A percentile compares a stretch with the other conserved stretches of the same genome.
Conservation (phyloP, 2,888 invertebrate genomes). For the Julus scanicus region DNA sequence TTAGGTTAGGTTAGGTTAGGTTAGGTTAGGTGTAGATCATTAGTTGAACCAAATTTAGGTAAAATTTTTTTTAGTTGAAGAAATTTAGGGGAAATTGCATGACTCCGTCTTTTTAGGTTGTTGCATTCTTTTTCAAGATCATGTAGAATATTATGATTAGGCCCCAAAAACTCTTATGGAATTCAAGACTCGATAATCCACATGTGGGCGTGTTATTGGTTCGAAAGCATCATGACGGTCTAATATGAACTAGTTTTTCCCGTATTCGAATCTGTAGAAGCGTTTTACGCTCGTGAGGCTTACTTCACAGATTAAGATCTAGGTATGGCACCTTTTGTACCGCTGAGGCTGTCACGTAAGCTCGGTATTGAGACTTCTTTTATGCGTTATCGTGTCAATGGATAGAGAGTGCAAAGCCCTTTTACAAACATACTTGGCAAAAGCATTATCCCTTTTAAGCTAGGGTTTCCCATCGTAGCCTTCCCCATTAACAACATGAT, state of each 20-base stretch:
- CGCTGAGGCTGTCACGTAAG: neutral
- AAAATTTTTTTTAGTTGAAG: too few species aligned
- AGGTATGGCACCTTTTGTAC: constrained; percentile 22
- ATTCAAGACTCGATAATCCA: neutral
- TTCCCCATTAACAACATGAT: neutral
- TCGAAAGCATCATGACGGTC: neutral
- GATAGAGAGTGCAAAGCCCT: constrained; percentile 37
- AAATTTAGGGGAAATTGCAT: too few species aligned
- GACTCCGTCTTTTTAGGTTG: too few species aligned
- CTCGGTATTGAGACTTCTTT: constrained; percentile 18
- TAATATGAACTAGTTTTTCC: neutral
- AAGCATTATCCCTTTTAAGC: constrained; percentile 40
- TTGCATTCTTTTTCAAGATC: too few species aligned
- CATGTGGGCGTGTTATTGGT: neutral
- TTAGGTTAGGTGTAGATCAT: too few species aligned
- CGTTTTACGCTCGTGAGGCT: neutral
- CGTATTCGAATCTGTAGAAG: neutral
- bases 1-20: too few species aligned
- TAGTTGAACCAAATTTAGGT: too few species aligned
- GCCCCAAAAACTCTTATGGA: too few species aligned
- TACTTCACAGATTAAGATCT: neutral
- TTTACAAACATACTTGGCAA: constrained; percentile 41
- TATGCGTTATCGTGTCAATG: neutral
- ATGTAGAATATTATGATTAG: too few species aligned
- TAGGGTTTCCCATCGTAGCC: neutral